Conservation (phyloP, 2,888 invertebrate species). For the Sesamia inferens region DNA sequence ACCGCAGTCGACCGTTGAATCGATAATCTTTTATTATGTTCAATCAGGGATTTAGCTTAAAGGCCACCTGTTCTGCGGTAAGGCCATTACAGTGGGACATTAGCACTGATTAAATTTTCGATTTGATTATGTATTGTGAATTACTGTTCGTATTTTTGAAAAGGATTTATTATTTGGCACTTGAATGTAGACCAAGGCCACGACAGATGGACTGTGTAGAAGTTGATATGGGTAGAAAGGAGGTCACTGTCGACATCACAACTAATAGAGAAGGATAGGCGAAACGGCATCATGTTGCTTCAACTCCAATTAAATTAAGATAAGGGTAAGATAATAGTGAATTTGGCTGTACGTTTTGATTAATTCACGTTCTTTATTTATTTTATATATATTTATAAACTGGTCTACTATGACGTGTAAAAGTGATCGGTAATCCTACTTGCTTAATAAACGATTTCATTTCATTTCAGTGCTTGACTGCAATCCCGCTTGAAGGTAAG, state of each 20-base stretch:
- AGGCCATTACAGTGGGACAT: slow-evolving; percentile 34
- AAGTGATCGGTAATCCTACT: no score
- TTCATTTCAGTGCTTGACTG: no score
- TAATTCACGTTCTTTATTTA: no score
- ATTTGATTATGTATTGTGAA: slow-evolving; percentile 15
- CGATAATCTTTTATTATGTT: slow-evolving; percentile 55
- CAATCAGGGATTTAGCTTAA: slow-evolving; percentile 47
- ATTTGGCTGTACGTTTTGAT: no score
- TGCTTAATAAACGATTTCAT: no score
- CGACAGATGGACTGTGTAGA: not conserved
- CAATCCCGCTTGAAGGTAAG: no score
- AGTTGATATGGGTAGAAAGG: not conserved
- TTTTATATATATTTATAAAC: no score
- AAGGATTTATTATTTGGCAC: not conserved
- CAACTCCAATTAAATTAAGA: not conserved
- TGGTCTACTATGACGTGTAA: no score
- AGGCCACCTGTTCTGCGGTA: slow-evolving; percentile 52
- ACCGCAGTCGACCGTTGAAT: slow-evolving; percentile 14
- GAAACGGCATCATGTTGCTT: not conserved
- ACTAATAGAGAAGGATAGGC: not conserved
- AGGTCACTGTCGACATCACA: no score
- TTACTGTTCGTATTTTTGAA: slow-evolving; percentile 4
- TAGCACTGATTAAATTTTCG: slow-evolving; percentile 40
- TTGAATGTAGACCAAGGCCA: not conserved
- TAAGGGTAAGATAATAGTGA: not conserved